These are phyloP conservation scores for Drosophila athabasca DNA, from an alignment of 1,140 invertebrate genomes.

Conservation along the genomic window DNA sequence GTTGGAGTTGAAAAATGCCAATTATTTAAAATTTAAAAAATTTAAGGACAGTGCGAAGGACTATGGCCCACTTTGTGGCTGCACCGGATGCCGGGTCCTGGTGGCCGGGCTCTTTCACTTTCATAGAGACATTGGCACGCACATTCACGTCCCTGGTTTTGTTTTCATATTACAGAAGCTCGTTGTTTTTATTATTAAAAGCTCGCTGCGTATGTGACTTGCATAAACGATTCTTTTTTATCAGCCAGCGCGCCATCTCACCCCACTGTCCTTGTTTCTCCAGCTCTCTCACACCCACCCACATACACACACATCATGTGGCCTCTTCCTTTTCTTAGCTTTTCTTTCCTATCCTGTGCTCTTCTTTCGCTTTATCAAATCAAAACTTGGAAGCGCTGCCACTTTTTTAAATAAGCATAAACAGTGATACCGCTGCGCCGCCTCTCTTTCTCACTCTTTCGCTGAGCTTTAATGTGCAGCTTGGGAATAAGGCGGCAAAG, in stretches of 20 bases:
- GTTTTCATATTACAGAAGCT: conserved; percentile 74
- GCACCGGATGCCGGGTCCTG: conserved; percentile 6
- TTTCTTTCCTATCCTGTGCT: conserved; percentile 41
- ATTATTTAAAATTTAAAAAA: background rate
- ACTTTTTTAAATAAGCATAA: conserved; percentile 82
- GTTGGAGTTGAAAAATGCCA: too few relatives aligned
- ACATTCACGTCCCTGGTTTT: conserved; percentile 50
- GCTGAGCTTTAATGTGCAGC: conserved; percentile 66
- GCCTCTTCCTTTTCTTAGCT: conserved; percentile 39
- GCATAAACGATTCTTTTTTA: conserved; percentile 72
- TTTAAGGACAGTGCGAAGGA: background rate
- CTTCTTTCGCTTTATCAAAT: conserved; percentile 74
- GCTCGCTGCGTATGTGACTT: conserved; percentile 79
- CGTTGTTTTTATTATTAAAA: conserved; percentile 82
- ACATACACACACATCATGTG: background rate
- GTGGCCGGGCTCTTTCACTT: conserved; percentile 9
- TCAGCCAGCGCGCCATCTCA: conserved; percentile 58
- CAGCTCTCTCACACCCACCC: background rate
- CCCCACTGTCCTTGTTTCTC: conserved; percentile 10
- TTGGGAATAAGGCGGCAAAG: conserved; percentile 62
- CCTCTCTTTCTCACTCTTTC: conserved; percentile 1
- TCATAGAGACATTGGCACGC: conserved; percentile 71
- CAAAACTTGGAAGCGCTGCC: conserved; percentile 70
- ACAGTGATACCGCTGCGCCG: conserved; percentile 33
- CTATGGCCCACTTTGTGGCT: conserved; percentile 13